A percentile compares a stretch with the other conserved stretches of the same genome.
phyloP scores from a whole-genome alignment of 2,888 invertebrate species.

The Phaedon cochleariae region DNA sequence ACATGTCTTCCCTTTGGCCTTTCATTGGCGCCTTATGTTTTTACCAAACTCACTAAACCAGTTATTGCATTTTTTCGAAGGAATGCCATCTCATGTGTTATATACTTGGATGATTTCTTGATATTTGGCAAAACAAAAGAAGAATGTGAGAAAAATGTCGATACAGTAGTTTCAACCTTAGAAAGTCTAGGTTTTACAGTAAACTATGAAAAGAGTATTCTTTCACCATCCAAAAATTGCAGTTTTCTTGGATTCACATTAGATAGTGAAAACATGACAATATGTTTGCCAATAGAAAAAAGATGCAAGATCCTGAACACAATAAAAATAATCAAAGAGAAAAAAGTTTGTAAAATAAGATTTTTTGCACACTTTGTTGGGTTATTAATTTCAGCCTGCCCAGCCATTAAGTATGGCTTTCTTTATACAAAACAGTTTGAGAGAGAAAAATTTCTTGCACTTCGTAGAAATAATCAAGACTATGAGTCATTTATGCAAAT shows the following conservation, averaged over 20 bases:
- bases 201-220: slow-evolving; percentile 30
- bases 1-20: slow-evolving; percentile 15
- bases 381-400: slow-evolving; percentile 42
- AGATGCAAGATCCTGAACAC: slow-evolving; percentile 5
- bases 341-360: slow-evolving; percentile 2
- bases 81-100: background rate
- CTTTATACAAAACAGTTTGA: slow-evolving; percentile 47
- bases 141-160: background rate
- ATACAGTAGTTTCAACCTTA: background rate
- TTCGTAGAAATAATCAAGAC: slow-evolving; percentile 10
- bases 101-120: background rate
- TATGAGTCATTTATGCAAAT: slow-evolving; percentile 6
- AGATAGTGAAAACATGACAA: slow-evolving; percentile 15
- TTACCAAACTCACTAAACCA: slow-evolving; percentile 20
- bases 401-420: slow-evolving; percentile 47
- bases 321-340: background rate
- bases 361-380: slow-evolving; percentile 30
- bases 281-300: slow-evolving; percentile 12
- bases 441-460: slow-evolving; percentile 29
- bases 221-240: slow-evolving; percentile 18
- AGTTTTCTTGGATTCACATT: slow-evolving; percentile 38
- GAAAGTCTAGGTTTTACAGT: background rate
- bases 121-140: background rate
- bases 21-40: slow-evolving; percentile 1
- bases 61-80: background rate